Conservation (phyloP, 2,888 invertebrate species). For the Himalopsyche japonica region DNA sequence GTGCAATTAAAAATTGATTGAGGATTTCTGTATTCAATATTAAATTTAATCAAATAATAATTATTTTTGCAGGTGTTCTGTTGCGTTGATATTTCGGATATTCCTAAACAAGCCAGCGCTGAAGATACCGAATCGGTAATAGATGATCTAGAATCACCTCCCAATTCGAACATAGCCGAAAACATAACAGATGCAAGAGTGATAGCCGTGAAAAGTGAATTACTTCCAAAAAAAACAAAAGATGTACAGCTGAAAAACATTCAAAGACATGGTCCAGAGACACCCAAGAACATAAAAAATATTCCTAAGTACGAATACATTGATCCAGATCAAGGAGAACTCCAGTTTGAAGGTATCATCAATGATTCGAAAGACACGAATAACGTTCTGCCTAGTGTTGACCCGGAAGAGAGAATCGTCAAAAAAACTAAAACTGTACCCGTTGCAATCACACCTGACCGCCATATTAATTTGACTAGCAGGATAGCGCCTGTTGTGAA, state of each 20-base stretch:
- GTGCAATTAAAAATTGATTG: too few relatives aligned
- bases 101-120: constrained; percentile 17
- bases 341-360: constrained; percentile 12
- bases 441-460: neutral
- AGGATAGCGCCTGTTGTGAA: neutral
- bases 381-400: constrained; percentile 26
- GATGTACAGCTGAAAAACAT: constrained; percentile 13
- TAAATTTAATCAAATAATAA: too few relatives aligned
- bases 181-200: constrained; percentile 4
- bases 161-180: constrained; percentile 9
- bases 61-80: constrained; percentile 27
- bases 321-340: constrained; percentile 21
- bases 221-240: neutral
- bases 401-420: constrained; percentile 5
- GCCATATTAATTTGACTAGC: constrained; percentile 7
- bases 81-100: constrained; percentile 11
- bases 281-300: constrained; percentile 29
- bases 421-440: constrained; percentile 21
- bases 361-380: constrained; percentile 34
- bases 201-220: neutral
- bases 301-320: constrained; percentile 10
- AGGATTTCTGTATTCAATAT: neutral
- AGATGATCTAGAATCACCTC: constrained; percentile 16
- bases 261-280: constrained; percentile 4
- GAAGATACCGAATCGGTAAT: constrained; percentile 8